Conservation (phyloP, 2,888 invertebrate genomes). For the Eupeodes luniger region DNA sequence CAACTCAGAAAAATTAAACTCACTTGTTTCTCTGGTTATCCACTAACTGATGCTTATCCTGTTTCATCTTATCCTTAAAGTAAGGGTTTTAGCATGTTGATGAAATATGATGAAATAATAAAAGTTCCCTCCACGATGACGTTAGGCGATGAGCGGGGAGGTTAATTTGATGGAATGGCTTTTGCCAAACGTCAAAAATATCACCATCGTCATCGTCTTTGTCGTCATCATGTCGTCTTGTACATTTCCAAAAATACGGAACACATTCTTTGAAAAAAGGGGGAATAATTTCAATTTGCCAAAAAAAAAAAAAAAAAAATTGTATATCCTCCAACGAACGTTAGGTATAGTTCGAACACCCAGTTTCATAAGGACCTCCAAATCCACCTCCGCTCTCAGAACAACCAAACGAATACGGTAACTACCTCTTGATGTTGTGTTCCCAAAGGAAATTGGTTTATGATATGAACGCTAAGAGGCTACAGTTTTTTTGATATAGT, state of each 20-base stretch:
- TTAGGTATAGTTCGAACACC: slow-evolving; percentile 11
- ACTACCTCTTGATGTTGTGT: slow-evolving; percentile 46
- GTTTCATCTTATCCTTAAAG: slow-evolving; percentile 18
- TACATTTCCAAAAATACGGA: background rate
- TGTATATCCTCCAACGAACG: slow-evolving; percentile 36
- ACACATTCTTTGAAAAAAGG: slow-evolving; percentile 35
- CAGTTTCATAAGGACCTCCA: background rate
- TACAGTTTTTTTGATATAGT: slow-evolving; percentile 51
- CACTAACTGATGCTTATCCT: slow-evolving; percentile 70
- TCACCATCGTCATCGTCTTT: slow-evolving; percentile 28
- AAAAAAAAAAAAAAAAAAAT: slow-evolving; percentile 20
- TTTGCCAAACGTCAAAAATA: slow-evolving; percentile 57
- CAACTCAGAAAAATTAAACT: slow-evolving; percentile 39
- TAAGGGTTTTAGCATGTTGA: slow-evolving; percentile 30
- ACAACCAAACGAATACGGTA: slow-evolving; percentile 44
- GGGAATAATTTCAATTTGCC: slow-evolving; percentile 67
- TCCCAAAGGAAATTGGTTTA: slow-evolving; percentile 76
- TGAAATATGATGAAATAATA: slow-evolving; percentile 66
- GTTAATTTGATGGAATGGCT: slow-evolving; percentile 69
- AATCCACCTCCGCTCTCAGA: background rate
- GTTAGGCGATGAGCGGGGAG: background rate
- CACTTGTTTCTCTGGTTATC: slow-evolving; percentile 65
- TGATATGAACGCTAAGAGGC: slow-evolving; percentile 72
- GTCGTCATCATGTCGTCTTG: slow-evolving; percentile 17
- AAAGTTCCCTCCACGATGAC: slow-evolving; percentile 17